A percentile compares a stretch with the other conserved stretches of the same genome.
phyloP scores from a whole-genome alignment of 2,888 invertebrate species.

The Leptopterna dolabrata region DNA sequence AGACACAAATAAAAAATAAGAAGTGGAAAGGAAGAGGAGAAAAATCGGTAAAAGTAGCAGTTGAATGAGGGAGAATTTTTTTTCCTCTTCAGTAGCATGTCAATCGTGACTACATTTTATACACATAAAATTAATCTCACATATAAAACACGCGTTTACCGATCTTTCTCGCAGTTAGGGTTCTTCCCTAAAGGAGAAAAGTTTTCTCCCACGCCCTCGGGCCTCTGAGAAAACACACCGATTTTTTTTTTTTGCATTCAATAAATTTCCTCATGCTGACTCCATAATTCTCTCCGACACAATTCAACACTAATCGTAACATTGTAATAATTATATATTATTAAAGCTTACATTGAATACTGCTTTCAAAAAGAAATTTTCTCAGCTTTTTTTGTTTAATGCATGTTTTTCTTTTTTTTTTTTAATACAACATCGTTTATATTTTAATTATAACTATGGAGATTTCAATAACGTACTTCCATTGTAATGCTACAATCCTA shows the following conservation, averaged over 20 bases:
- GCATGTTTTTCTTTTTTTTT: conserved; percentile 2
- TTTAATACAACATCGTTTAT: neutral
- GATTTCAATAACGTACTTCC: conserved; percentile 25
- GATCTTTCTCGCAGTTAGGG: neutral
- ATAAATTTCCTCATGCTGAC: neutral
- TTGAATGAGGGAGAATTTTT: neutral
- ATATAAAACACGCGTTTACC: neutral
- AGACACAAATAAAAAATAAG: neutral
- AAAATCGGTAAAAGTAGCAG: neutral
- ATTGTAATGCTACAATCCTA: neutral
- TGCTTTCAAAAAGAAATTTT: conserved; percentile 34
- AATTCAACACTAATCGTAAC: conserved; percentile 45
- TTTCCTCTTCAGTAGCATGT: neutral
- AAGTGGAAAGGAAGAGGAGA: conserved; percentile 5
- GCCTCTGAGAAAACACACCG: neutral
- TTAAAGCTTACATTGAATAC: conserved; percentile 53
- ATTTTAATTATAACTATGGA: conserved; percentile 21
- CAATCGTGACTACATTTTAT: neutral
- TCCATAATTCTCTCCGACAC: neutral
- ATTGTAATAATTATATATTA: conserved; percentile 26
- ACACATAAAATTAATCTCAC: neutral
- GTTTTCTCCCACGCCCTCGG: neutral
- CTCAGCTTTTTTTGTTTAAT: neutral
- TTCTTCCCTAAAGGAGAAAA: neutral
- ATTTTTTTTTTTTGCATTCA: neutral